Conservation (phyloP, 53 echinoderm and acorn worm genomes). For the Arbacia lixula region DNA sequence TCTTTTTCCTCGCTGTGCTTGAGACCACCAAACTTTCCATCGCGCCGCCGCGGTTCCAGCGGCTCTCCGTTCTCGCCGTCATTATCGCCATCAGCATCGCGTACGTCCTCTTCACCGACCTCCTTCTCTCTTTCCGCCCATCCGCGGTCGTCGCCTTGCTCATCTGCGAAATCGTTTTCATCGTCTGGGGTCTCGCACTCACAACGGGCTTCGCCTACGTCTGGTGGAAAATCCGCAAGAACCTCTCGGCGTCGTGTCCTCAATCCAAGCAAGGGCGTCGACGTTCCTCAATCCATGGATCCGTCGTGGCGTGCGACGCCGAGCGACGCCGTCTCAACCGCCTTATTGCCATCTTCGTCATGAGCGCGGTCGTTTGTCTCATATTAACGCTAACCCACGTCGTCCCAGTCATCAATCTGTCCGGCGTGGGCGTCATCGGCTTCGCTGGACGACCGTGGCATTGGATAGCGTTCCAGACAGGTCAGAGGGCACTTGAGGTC, state of each 20-base stretch:
- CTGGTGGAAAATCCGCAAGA: constrained; percentile 66
- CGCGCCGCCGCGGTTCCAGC: constrained; percentile 69
- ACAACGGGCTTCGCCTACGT: constrained; percentile 60
- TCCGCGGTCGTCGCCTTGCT: constrained; percentile 48
- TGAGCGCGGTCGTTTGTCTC: constrained; percentile 57
- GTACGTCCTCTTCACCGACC: constrained; percentile 69
- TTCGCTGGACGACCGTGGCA: constrained; percentile 41
- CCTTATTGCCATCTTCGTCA: constrained; percentile 45
- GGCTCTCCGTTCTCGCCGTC: constrained; percentile 52
- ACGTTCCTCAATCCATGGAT: background rate
- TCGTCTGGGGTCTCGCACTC: constrained; percentile 67
- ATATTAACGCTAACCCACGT: constrained; percentile 57
- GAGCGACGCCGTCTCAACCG: constrained; percentile 66
- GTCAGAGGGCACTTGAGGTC: constrained; percentile 64
- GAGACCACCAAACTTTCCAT: constrained; percentile 69
- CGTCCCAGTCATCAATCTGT: constrained; percentile 41
- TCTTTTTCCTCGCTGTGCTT: constrained; percentile 68
- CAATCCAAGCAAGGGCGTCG: constrained; percentile 3
- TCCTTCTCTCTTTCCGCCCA: constrained; percentile 66
- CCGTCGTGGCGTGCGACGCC: constrained; percentile 1
- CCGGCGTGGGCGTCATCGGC: background rate
- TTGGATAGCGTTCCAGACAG: constrained; percentile 71
- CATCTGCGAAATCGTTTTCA: constrained; percentile 69
- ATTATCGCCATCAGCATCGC: constrained; percentile 55
- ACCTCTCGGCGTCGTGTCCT: constrained; percentile 51